phyloP scores from a whole-genome alignment of 2,113 vertebrate genomes.

The Pituophis catenifer region DNA sequence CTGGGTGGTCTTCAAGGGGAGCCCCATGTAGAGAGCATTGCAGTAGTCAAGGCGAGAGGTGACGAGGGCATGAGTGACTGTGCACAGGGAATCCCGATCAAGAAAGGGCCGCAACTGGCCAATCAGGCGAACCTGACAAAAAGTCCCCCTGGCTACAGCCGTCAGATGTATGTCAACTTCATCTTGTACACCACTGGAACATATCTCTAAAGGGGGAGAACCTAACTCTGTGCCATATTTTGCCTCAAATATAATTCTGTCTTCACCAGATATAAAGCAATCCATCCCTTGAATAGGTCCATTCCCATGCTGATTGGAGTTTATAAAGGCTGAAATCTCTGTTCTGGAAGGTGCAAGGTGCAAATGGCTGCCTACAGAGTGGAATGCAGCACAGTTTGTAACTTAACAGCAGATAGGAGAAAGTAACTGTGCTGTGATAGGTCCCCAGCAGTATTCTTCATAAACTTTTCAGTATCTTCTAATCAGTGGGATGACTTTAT shows the following conservation, averaged over 20 bases:
- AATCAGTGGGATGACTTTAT: background rate
- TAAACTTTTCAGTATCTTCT: background rate
- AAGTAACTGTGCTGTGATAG: background rate
- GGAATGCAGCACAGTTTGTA: background rate
- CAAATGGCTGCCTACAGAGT: constrained; percentile 1
- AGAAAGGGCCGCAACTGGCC: too few relatives aligned
- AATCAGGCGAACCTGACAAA: too few relatives aligned
- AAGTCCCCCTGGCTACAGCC: too few relatives aligned
- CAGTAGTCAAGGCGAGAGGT: too few relatives aligned
- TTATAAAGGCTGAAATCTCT: background rate
- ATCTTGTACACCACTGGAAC: background rate
- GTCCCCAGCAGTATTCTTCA: background rate
- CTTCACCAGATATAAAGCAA: background rate
- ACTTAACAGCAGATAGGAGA: background rate
- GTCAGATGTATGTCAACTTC: constrained; percentile 25
- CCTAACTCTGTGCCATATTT: constrained; percentile 18
- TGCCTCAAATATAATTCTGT: background rate
- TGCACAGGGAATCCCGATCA: too few relatives aligned
- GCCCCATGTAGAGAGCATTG: too few relatives aligned
- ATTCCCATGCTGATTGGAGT: background rate
- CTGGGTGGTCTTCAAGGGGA: too few relatives aligned
- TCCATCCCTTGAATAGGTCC: background rate
- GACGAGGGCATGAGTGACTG: too few relatives aligned
- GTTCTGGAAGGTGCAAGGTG: background rate
- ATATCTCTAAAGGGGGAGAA: background rate